Evolutionary conservation across 2,888 invertebrate species (phyloP), one percentile per base, ranked within the genome.

Genomic region (Mythimna ferrago): DNA sequence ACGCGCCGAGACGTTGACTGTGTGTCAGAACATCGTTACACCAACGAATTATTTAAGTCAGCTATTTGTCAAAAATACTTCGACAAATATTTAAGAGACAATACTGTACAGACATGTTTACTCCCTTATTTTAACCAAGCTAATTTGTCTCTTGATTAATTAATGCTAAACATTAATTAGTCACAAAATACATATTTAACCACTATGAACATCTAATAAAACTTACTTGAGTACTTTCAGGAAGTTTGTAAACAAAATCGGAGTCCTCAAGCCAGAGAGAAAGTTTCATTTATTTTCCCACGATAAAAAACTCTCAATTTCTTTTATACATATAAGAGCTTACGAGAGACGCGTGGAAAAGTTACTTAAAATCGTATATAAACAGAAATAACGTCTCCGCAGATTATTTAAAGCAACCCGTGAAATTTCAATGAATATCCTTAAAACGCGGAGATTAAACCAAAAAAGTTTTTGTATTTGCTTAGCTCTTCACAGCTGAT

Each of bases 391-490:
- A 90, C 90, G 85, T 90, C 88, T 84, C 89, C 89, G 87, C 60
- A 91, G 93, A 95, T 95, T 96, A 95, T 94, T 94, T 94, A 95
- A 94, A 95, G 92, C 90, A 92, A 92, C 90, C 91, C 89, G 92
- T 89, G 91, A 94, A 93, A 93, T 94, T 94, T 94, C 95, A 94
- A 95, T 95, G 94, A 93, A 95, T 94, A 94, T 92, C 93, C 93
- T 93, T 93, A 95, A 94, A 95, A 93, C 91, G 92, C 90, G 92
- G 89, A 94, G 95, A 96, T 96, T 95, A 95, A 95, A 94, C 93
- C 93, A 91, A 86, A 91, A 90, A 96, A 96, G 89, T 95, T 96
- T 96, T 95, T 95, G 94, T 96, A 94, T 96, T 95, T 95, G 94
- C 94, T 94, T 95, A 94, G 92, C 94, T 93, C 93, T 94, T 94